Evolutionary conservation across 2,797 vertebrate genomes (phyloP), one percentile per base, ranked within the genome.

Genomic region (Garrulus glandarius): DNA sequence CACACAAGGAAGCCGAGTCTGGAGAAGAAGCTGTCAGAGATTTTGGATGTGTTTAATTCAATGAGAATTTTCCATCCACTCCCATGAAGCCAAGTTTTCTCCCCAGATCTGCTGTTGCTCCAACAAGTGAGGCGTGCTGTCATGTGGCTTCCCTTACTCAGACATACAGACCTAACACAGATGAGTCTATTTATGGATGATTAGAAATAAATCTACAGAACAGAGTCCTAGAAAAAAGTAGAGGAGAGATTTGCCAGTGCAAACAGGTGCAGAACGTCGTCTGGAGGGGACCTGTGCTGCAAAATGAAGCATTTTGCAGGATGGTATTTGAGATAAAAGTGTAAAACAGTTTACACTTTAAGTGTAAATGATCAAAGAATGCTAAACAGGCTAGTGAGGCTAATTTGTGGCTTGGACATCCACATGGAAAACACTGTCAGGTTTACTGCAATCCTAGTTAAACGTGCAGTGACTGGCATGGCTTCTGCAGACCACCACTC

Each of bases 41-140:
- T 88, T 90, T 88, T 93, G 93, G 87, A 95, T 59, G 89, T 69
- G 30, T 92, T 95, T 94, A 90, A 95, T 92, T 95, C 91, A 93
- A 96, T 27, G 87, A 94, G 87, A 96, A 84, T 96, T 95, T 96
- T 96, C 77, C 87, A 94, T 93, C 90, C 47, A 82, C 75, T 95
- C 88, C 92, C 92, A 82, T 90, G 80, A 84, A 96, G 92, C 83
- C 89, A 96, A 93, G 89, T 92, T 95, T 95, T 95, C 92, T 84
- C 92, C 94, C 72, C 89, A 94, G 93, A 96, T 89, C 89, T 96
- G 89, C 96, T 96, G 95, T 95, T 96, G 95, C 90, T 96, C 93
- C 96, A 96, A 95, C 94, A 96, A 95, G 93, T 87, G 88, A 96
- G 71, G 87, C 75, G 11, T 85, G 85, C 83, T 96, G 90, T 96